Conservation (phyloP, 2,113 vertebrate genomes). For the Chaetodon trifascialis region DNA sequence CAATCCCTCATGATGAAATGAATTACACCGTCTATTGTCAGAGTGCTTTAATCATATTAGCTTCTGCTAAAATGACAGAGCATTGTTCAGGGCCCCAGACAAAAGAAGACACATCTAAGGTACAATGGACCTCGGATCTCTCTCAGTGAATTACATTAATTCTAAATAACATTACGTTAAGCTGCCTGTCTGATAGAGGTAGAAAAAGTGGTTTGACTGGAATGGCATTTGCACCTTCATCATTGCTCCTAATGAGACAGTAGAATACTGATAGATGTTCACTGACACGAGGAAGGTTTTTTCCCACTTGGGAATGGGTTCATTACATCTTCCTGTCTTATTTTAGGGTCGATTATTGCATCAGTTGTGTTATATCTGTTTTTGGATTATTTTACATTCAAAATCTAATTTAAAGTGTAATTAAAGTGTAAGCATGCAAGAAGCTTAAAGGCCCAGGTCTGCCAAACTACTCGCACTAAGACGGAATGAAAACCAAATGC, state of each 20-base stretch:
- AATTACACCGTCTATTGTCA: constrained; percentile 84
- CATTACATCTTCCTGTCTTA: constrained; percentile 44
- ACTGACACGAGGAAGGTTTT: constrained; percentile 30
- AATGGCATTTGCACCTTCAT: constrained; percentile 82
- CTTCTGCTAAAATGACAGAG: constrained; percentile 82
- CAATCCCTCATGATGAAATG: constrained; percentile 82
- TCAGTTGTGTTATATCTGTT: constrained; percentile 19
- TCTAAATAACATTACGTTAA: constrained; percentile 80
- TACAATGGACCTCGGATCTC: constrained; percentile 83
- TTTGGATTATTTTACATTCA: constrained; percentile 24
- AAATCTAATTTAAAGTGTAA: constrained; percentile 29
- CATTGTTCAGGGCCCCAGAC: constrained; percentile 83
- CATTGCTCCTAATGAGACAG: constrained; percentile 70
- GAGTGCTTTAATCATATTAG: constrained; percentile 86
- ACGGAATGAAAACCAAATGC: background rate
- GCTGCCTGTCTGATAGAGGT: constrained; percentile 74
- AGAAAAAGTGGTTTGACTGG: constrained; percentile 77
- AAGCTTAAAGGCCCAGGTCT: background rate
- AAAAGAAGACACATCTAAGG: constrained; percentile 85
- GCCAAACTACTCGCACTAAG: background rate
- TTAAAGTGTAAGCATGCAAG: background rate
- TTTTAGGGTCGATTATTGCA: constrained; percentile 44
- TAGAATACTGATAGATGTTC: constrained; percentile 60
- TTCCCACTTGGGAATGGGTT: constrained; percentile 39
- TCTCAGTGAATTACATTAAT: constrained; percentile 84